Evolutionary conservation across 2,113 vertebrate genomes (phyloP).

Genomic region (Mesembrinibis cayennensis): DNA sequence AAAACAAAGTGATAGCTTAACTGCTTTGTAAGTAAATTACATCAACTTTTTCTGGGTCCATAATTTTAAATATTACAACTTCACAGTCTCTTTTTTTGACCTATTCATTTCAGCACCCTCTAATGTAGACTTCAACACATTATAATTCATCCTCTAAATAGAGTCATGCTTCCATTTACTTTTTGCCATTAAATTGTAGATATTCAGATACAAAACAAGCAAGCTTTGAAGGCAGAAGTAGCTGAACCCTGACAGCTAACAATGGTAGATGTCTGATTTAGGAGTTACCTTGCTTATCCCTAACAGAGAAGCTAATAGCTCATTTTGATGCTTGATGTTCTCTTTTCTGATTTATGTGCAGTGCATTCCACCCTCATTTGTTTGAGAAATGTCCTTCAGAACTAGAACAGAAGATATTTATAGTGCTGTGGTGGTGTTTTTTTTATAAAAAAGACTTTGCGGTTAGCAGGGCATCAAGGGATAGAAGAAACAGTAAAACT

Average conservation of each 20-base stretch:
- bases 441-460: not conserved
- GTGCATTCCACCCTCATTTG: conserved; percentile 10
- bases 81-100: not conserved
- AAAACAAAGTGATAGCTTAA: not conserved
- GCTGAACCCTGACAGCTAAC: not conserved
- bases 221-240: not conserved
- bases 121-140: not conserved
- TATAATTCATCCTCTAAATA: not conserved
- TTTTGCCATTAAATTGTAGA: not conserved
- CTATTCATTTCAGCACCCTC: not conserved
- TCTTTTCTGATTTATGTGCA: not conserved
- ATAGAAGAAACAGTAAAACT: not conserved
- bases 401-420: conserved; percentile 9
- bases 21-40: not conserved
- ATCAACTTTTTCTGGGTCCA: not conserved
- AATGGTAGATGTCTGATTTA: not conserved
- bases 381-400: conserved; percentile 32
- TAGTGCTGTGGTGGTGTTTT: not conserved
- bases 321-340: not conserved
- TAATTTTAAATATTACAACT: not conserved
- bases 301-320: conserved; percentile 7
- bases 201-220: not conserved
- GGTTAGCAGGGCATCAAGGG: not conserved
- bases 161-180: not conserved
- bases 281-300: not conserved